Conservation (phyloP, 2,113 vertebrate species). For the Sturnus vulgaris region DNA sequence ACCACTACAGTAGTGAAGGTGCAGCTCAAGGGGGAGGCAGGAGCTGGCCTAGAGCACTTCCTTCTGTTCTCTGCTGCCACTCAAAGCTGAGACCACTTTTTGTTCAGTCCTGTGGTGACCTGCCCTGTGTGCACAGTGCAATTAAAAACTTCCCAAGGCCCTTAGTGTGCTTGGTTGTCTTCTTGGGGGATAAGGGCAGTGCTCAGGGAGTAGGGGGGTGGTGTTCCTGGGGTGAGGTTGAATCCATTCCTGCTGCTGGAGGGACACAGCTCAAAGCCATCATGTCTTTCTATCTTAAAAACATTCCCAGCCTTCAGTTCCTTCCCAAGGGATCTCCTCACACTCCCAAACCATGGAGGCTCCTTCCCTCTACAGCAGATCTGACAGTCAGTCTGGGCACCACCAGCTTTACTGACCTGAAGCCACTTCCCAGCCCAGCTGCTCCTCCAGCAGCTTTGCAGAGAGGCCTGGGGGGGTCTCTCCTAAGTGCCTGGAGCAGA, state of each 20-base stretch:
- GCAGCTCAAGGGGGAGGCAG: not conserved
- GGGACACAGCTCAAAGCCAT: not conserved
- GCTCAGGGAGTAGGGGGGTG: not conserved
- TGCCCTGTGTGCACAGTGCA: not conserved
- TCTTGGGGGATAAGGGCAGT: not conserved
- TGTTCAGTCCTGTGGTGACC: not conserved
- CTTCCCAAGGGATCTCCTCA: not conserved
- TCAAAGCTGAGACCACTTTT: not conserved
- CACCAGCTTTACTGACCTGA: not conserved
- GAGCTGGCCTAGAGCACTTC: not conserved
- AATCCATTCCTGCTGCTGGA: not conserved
- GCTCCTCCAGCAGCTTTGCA: not conserved
- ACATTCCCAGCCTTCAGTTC: not conserved
- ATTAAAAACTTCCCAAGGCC: conserved; percentile 43
- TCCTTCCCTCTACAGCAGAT: not conserved
- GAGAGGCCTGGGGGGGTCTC: not conserved
- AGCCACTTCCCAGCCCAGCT: not conserved
- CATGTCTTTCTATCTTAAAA: accelerated
- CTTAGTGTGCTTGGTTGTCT: not conserved
- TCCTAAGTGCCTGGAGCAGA: not conserved
- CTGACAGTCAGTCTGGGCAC: not conserved
- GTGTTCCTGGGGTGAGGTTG: not conserved
- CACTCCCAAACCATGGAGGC: accelerated
- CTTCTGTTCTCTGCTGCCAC: not conserved
- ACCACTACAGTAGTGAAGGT: not conserved